Base-by-base conservation (phyloP, 2,113 vertebrate species). In the Eleginops maclovinus region DNA sequence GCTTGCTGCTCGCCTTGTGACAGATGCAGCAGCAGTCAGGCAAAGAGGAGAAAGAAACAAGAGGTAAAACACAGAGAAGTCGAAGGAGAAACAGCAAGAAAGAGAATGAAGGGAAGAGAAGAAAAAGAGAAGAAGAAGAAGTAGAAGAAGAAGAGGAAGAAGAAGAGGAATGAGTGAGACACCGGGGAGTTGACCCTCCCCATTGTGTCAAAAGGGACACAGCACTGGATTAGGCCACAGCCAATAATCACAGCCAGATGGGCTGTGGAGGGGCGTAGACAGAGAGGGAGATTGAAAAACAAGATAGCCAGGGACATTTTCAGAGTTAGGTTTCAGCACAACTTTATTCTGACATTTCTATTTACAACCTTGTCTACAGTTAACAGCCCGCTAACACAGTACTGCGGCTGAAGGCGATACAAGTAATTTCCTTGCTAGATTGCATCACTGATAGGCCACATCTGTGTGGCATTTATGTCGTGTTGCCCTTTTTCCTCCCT, bases 231-330 rank as follows among this genome's bases (percentile, higher is more conserved):
- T 87, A 91, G 82, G 77, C 89, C 72, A 68, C 17, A 47, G 87
- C 85, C 79, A 90, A 84, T 90, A 90, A 93, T 93, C 86, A 85
- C 87, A 87, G 84, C 86, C 92, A 92, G 89, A 93, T 93, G 91
- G 92, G 85, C 79, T 67, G 65, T 79, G 72, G 75, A 82, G 77
- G 88, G 92, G 84, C 44, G 79, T 84, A 87, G 79, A 72, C 44
- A 28, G 62, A 73, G 62, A 77, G 83, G 13, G 60, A 89, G 87
- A 88, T 86, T 81, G 88, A 89, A 89, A 91, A 88, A 89, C 87
- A 89, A 89, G 89, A 89, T 86, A 85, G 62, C 55, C 44, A 1
- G 10, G 66, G 72, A 84, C 88, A 62, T 75, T 82, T 87, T 84
- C 75, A 77, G 74, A 71, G 81, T 84, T 63, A 15, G 70, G 79